Base-by-base conservation (phyloP, 2,797 vertebrate species). In the Gorsachius magnificus region DNA sequence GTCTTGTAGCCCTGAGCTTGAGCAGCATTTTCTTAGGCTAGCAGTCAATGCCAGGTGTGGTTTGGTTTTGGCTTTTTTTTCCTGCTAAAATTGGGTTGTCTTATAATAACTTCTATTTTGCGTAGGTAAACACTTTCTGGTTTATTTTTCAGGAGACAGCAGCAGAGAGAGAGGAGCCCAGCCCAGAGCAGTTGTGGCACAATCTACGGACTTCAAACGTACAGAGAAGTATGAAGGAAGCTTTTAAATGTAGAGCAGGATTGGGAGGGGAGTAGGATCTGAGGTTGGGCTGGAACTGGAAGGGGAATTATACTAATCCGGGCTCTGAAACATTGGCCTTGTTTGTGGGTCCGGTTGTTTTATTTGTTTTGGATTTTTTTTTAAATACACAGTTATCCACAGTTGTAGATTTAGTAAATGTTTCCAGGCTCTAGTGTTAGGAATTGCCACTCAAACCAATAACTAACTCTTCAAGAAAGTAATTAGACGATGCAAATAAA, bases 181-280 rank as follows among this genome's bases (percentile, higher is more conserved):
- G 56, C 68, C 53, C 92, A 58, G 95, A 97, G 68, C 93, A 93
- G 33, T 64, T 92, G 58, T 97, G 94, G 93, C 82, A 94, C 56
- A 90, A 77, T 22, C 83, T 95, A 9, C 6, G 31, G 63, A 69
- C 93, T 51, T 91, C 96, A 60, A 94, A 53, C 46, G 66, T 87
- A 16, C 95, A 93, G 53, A 94, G 83, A 89, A 84, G 97, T 97
- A 97, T 96, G 97, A 64, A 82, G n/a, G 21, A 66, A 41, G 6
- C 12, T 79, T 88, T 83, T 9, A 61, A 74, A 33, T 26, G 50
- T 36, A 35, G 35, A 43, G 31, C 22, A 12, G 33, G 56, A 53
- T 36, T 45, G 29, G 69, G 26, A 4, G 19, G 28, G 56, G 29
- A 82, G 36, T 19, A 36, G 61, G 15, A 45, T 43, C 36, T 43